Percentiles rank a stretch among this genome's conserved stretches.
phyloP scores from a whole-genome alignment of 2,113 vertebrate genomes.

The Prochilodus magdalenae region DNA sequence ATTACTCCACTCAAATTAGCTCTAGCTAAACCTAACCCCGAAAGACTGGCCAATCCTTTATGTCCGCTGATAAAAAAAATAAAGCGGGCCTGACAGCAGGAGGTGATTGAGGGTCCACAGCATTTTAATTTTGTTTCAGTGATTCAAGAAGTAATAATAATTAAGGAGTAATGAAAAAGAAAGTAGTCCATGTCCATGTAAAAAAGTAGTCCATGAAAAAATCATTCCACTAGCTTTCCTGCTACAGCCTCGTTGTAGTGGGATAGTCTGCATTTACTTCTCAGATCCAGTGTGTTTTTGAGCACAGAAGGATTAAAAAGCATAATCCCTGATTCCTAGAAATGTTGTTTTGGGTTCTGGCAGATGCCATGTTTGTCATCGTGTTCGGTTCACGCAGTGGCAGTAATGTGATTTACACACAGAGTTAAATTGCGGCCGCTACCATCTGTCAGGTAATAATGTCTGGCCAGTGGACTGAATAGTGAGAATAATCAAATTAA shows the following conservation, averaged over 20 bases:
- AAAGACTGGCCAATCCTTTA: too few relatives aligned
- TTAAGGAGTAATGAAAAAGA: too few relatives aligned
- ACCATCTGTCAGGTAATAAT: constrained; percentile 44
- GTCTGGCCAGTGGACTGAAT: constrained; percentile 20
- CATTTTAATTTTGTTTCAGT: too few relatives aligned
- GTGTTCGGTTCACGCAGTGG: neutral
- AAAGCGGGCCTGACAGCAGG: too few relatives aligned
- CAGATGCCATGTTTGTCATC: neutral
- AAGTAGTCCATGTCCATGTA: too few relatives aligned
- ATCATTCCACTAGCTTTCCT: too few relatives aligned
- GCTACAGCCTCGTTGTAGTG: neutral
- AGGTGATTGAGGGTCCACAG: too few relatives aligned
- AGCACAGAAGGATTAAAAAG: neutral
- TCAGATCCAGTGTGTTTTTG: neutral
- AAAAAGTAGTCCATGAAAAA: too few relatives aligned
- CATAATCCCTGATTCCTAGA: neutral
- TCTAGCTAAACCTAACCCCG: too few relatives aligned
- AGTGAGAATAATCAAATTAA: constrained; percentile 45
- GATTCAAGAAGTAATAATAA: too few relatives aligned
- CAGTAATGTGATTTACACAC: constrained; percentile 35
- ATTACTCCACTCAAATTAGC: too few relatives aligned
- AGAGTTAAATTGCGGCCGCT: constrained; percentile 6
- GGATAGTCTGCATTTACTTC: neutral
- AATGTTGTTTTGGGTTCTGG: neutral
- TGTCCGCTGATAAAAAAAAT: too few relatives aligned